Conservation (phyloP, 2,113 vertebrate genomes). For the Eidolon helvum region DNA sequence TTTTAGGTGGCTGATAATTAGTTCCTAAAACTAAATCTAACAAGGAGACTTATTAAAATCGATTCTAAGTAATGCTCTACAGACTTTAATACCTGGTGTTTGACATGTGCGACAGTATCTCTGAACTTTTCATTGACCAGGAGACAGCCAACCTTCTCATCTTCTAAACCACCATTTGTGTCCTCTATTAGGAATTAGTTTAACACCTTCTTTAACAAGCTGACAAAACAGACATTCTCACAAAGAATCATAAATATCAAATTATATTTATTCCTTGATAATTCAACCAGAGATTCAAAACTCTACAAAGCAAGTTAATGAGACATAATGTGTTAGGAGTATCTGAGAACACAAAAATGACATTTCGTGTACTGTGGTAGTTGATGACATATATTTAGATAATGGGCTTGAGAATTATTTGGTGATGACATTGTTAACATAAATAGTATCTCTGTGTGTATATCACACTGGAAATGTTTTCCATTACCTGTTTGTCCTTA, state of each 20-base stretch:
- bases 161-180: not conserved
- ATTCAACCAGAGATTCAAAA: not conserved
- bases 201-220: not conserved
- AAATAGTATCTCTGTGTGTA: not conserved
- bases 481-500: not conserved
- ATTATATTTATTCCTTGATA: not conserved
- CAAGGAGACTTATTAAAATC: slow-evolving; percentile 5
- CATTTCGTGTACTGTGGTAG: not conserved
- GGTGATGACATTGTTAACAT: not conserved
- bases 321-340: not conserved
- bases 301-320: not conserved
- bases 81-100: not conserved
- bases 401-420: not conserved
- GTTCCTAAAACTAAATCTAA: not conserved
- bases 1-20: not conserved
- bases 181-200: not conserved
- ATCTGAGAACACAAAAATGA: not conserved
- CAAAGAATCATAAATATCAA: not conserved
- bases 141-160: not conserved
- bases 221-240: not conserved
- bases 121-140: not conserved
- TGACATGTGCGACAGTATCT: not conserved
- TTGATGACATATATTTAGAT: not conserved
- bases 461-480: not conserved
- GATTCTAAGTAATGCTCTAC: not conserved